Conservation (phyloP, 2,797 vertebrate species). For the Crocodylus rhombifer region DNA sequence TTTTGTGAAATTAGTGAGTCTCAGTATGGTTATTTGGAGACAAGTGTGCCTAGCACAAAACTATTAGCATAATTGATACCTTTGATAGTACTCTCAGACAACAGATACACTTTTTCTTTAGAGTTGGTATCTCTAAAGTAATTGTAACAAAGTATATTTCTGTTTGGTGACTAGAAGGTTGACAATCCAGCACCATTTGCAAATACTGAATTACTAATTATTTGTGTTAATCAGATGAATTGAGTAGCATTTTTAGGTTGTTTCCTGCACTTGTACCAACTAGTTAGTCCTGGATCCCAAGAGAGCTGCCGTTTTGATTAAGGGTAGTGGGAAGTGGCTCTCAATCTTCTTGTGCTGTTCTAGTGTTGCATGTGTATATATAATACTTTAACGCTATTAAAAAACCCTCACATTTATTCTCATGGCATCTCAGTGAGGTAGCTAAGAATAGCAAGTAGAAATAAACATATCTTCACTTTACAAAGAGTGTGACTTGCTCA, state of each 20-base stretch:
- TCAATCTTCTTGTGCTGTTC: no score
- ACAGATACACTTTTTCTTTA: background rate
- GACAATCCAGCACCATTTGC: background rate
- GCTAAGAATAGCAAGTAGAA: background rate
- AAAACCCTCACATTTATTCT: background rate
- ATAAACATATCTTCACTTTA: background rate
- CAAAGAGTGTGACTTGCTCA: background rate
- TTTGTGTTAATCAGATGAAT: background rate
- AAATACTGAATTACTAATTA: background rate
- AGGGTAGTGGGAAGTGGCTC: background rate
- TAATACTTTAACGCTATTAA: background rate
- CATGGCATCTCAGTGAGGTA: background rate
- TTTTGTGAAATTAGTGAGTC: background rate
- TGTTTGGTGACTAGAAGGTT: background rate
- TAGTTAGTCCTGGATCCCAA: background rate
- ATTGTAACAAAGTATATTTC: background rate
- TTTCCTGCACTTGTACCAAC: background rate
- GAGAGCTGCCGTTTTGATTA: background rate
- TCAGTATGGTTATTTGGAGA: background rate
- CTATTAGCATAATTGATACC: background rate
- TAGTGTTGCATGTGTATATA: background rate
- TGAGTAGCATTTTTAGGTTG: background rate
- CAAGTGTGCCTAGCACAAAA: fast-evolving
- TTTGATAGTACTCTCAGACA: background rate
- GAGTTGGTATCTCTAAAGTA: background rate